A percentile compares a stretch with the other conserved stretches of the same genome.
Evolutionary conservation across 2,888 invertebrate genomes (phyloP).

Genomic region (Listrodromus nycthemerus): DNA sequence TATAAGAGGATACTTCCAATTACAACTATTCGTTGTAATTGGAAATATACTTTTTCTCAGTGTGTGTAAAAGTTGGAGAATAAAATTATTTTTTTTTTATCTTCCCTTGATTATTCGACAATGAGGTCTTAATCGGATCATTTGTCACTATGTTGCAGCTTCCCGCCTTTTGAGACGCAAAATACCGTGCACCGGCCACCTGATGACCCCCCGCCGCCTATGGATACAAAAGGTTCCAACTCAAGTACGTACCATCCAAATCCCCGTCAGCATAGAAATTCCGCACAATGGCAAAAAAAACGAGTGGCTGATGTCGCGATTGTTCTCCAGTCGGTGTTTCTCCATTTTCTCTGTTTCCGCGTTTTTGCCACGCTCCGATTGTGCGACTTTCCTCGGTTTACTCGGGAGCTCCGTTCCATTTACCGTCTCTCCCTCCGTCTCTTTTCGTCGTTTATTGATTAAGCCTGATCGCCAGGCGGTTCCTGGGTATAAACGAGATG

Average conservation of each 20-base stretch:
- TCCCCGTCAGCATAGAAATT: not conserved
- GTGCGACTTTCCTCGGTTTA: slow-evolving; percentile 17
- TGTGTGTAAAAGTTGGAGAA: no score
- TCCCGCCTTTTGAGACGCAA: slow-evolving; percentile 93
- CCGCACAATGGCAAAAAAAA: not conserved
- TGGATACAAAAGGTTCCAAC: slow-evolving; percentile 95
- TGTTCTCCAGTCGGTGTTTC: not conserved
- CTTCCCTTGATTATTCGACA: not conserved
- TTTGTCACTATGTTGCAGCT: slow-evolving; percentile 86
- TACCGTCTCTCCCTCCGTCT: slow-evolving; percentile 11
- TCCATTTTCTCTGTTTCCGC: not conserved
- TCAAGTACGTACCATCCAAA: slow-evolving; percentile 81
- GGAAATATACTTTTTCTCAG: no score
- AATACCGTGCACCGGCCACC: slow-evolving; percentile 94
- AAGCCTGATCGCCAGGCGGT: slow-evolving; percentile 47
- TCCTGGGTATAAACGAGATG: slow-evolving; percentile 17
- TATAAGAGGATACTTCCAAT: no score
- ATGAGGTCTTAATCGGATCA: slow-evolving; percentile 2
- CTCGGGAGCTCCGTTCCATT: slow-evolving; percentile 29
- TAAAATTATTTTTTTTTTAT: slow-evolving; percentile 35
- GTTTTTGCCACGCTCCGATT: not conserved
- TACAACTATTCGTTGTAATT: no score
- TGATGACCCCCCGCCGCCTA: slow-evolving; percentile 93
- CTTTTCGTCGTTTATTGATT: slow-evolving; percentile 65
- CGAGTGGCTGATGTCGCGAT: not conserved